Percentiles rank a stretch among this genome's conserved stretches.
phyloP scores from a whole-genome alignment of 2,113 vertebrate species.

The Psophia crepitans region DNA sequence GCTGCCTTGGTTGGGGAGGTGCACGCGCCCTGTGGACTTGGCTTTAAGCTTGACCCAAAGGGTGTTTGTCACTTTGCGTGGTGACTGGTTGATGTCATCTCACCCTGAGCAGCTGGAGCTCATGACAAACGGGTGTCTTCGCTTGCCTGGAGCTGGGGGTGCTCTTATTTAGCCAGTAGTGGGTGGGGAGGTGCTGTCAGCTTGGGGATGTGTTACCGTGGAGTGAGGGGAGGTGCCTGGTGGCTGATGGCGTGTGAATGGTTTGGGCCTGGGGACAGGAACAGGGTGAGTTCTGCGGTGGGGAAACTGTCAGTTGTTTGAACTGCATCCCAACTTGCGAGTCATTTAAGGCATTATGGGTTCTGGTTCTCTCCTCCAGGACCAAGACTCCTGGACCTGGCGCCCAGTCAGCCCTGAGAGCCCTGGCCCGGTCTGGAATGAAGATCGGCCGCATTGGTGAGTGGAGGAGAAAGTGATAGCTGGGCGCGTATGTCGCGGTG shows the following conservation, averaged over 20 bases:
- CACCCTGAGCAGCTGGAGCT: neutral
- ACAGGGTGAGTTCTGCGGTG: neutral
- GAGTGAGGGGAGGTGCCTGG: neutral
- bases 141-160: neutral
- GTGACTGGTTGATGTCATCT: neutral
- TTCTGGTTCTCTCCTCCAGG: constrained; percentile 65
- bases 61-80: neutral
- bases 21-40: accelerated
- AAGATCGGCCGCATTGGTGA: constrained; percentile 97
- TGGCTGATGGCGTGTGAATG: neutral
- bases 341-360: neutral
- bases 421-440: constrained; percentile 96
- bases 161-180: neutral
- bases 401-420: constrained; percentile 95
- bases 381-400: constrained; percentile 98
- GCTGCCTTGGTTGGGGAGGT: accelerated
- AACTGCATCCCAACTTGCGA: neutral
- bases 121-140: accelerated
- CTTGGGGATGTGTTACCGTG: too few species aligned
- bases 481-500: accelerated
- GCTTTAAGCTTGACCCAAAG: neutral
- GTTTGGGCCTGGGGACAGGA: neutral
- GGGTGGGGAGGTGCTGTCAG: neutral
- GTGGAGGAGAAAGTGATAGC: neutral
- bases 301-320: neutral